These are phyloP conservation scores for Heliconius ismenius DNA, from an alignment of 2,888 invertebrate genomes.

Conservation along the genomic window DNA sequence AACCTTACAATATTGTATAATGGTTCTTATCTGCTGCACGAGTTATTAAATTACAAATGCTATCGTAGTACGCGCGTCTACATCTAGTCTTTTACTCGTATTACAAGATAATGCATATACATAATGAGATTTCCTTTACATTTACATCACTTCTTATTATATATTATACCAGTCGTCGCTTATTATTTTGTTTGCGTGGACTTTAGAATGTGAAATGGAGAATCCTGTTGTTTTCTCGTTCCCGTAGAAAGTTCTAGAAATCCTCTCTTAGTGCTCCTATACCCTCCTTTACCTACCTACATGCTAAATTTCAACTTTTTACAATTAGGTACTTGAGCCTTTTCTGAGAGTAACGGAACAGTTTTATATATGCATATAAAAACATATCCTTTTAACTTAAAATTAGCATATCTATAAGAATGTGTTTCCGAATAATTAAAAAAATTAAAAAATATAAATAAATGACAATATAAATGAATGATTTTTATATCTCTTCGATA, in stretches of 20 bases:
- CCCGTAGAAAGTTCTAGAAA: no score
- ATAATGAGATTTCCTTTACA: conserved; percentile 40
- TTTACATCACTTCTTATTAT: conserved; percentile 36
- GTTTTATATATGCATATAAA: neutral
- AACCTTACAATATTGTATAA: conserved; percentile 9
- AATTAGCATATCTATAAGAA: no score
- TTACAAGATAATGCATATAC: conserved; percentile 33
- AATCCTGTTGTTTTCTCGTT: no score
- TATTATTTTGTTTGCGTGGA: no score
- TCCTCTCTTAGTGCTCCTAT: no score
- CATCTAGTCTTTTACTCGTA: conserved; percentile 29
- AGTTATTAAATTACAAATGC: conserved; percentile 14
- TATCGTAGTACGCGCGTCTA: conserved; percentile 25
- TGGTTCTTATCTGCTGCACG: neutral
- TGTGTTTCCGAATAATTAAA: neutral
- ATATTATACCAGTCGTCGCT: no score
- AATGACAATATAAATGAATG: neutral
- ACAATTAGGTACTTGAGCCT: no score
- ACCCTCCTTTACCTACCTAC: no score
- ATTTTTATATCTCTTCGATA: no score
- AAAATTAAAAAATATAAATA: neutral
- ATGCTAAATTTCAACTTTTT: no score
- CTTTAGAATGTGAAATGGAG: no score
- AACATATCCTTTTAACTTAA: neutral
- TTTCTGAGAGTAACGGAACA: neutral